Evolutionary conservation across 2,888 invertebrate species (phyloP).

Genomic region (Netelia virgata): DNA sequence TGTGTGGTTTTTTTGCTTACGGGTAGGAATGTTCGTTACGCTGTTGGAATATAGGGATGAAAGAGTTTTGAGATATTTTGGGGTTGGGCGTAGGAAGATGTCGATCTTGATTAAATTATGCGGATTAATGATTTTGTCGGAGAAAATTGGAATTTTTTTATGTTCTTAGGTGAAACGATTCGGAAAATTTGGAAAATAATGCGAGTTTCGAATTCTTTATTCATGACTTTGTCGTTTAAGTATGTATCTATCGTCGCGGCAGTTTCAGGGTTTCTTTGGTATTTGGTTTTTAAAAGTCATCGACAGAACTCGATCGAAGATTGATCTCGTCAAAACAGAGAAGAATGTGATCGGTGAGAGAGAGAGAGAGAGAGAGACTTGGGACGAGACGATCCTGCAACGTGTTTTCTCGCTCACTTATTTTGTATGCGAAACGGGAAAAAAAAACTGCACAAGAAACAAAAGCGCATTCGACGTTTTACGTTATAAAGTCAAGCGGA

Average conservation of each 20-base stretch:
- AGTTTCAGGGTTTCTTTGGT: too few relatives aligned
- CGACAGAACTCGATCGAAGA: too few relatives aligned
- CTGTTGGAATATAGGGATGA: constrained; percentile 6
- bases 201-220: too few relatives aligned
- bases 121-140: too few relatives aligned
- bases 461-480: constrained; percentile 63
- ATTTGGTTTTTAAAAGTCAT: too few relatives aligned
- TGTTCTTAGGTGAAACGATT: too few relatives aligned
- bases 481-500: constrained; percentile 49
- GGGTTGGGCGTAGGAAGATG: background rate
- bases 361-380: background rate
- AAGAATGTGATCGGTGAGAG: constrained; percentile 6
- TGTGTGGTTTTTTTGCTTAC: constrained; percentile 41
- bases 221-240: too few relatives aligned
- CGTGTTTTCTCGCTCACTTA: background rate
- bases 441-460: constrained; percentile 62
- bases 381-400: constrained; percentile 7
- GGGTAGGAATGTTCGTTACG: constrained; percentile 35
- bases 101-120: too few relatives aligned
- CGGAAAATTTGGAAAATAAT: too few relatives aligned
- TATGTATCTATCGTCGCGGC: too few relatives aligned
- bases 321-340: constrained; percentile 7
- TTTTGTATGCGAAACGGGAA: constrained; percentile 77
- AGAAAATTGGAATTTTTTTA: too few relatives aligned
- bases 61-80: constrained; percentile 35